phyloP scores from a whole-genome alignment of 2,888 invertebrate species.

The Pherbina coryleti region DNA sequence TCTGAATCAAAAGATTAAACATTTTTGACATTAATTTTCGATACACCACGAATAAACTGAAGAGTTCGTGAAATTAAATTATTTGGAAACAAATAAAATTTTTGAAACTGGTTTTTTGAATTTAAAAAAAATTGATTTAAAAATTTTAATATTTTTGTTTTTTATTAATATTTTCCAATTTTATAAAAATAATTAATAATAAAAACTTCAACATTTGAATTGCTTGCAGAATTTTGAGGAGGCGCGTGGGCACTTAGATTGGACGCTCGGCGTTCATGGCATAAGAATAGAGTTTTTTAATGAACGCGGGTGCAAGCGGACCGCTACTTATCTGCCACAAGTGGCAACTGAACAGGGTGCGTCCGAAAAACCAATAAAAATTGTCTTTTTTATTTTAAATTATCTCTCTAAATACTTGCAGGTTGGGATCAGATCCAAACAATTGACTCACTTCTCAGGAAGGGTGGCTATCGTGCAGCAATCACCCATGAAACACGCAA shows the following conservation, averaged over 20 bases:
- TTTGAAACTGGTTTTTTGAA: no score
- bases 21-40: no score
- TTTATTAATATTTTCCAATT: no score
- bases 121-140: no score
- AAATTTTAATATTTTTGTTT: no score
- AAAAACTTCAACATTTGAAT: background rate
- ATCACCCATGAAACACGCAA: slow-evolving; percentile 91
- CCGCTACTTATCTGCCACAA: slow-evolving; percentile 98
- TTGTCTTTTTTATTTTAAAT: background rate
- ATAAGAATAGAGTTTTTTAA: slow-evolving; percentile 97
- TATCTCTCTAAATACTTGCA: slow-evolving; percentile 68
- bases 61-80: no score
- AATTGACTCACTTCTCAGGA: slow-evolving; percentile 95
- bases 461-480: slow-evolving; percentile 94
- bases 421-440: slow-evolving; percentile 99
- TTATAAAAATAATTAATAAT: no score
- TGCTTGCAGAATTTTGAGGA: slow-evolving; percentile 87
- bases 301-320: slow-evolving; percentile 92
- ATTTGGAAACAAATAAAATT: no score
- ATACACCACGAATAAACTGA: no score
- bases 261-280: slow-evolving; percentile 97
- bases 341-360: slow-evolving; percentile 98
- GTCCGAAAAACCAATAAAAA: background rate
- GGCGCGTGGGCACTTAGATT: slow-evolving; percentile 93
- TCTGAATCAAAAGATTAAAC: no score